Evolutionary conservation across 2,888 invertebrate species (phyloP), one percentile per base, ranked within the genome.

Genomic region (Pseudococcus jackbeardsleyi): DNA sequence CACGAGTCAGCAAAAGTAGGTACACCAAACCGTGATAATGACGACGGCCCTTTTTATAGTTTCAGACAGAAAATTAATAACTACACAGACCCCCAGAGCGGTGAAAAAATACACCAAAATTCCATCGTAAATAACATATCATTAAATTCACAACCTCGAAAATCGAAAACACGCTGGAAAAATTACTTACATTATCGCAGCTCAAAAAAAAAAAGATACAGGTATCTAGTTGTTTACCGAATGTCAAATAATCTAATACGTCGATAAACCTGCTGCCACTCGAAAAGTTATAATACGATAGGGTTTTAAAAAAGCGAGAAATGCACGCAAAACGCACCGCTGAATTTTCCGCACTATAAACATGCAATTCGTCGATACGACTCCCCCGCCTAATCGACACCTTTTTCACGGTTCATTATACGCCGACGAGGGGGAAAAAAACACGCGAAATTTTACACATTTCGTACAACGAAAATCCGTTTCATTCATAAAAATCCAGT

Each of bases 401-500:
- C 12, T 33, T 72, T 72, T 72, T 72, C 68, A 72, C 68, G 68
- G 68, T 72, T 72, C 68, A 72, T 72, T 33, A 33, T 33, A 72
- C 33, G 12, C 11, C 12, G 26, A 72, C 7, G 68, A 17, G 33
- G 68, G 33, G 33, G 26, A 26, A 26, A 26, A 64, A 64, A 26
- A 72, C 22, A 72, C 33, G 33, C 33, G 4, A 72, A 72, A 72
- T 72, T 72, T 26, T 72, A 26, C 68, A 33, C 15, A 9, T 72
- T 72, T 26, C 68, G 33, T 72, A 33, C 1, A 33, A 26, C 33
- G 68, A 72, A 72, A 26, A 72, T 72, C 12, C 68, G 33, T 72
- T 72, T 72, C 68, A 72, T 72, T 72, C 68, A 72, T 72, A 72
- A 33, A 72, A 72, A 72, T 33, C 26, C 26, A 33, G 26, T 33